Evolutionary conservation across 2,113 vertebrate genomes (phyloP).

Genomic region (Pithys albifrons): DNA sequence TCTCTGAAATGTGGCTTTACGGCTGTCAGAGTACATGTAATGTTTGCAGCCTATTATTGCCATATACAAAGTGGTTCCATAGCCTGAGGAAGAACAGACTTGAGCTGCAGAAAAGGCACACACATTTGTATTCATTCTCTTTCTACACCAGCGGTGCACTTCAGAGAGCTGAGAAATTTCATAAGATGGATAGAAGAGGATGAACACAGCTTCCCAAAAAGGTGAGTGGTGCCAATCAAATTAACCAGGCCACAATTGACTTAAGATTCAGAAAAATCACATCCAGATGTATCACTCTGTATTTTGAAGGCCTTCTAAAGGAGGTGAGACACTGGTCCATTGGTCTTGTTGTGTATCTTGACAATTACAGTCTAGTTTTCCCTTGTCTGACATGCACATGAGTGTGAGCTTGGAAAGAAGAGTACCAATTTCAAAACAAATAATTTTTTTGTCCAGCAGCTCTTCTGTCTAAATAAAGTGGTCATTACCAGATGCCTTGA

Average conservation of each 20-base stretch:
- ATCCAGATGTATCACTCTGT: neutral
- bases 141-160: neutral
- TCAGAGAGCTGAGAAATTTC: neutral
- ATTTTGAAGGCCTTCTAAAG: neutral
- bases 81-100: slow-evolving; percentile 8
- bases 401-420: neutral
- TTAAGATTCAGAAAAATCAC: neutral
- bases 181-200: neutral
- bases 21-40: slow-evolving; percentile 25
- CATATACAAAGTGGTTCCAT: neutral
- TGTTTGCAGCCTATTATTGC: neutral
- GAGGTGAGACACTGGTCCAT: neutral
- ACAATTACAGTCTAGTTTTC: neutral
- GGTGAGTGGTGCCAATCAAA: neutral
- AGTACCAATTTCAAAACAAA: neutral
- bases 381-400: neutral
- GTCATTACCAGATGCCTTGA: neutral
- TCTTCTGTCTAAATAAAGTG: neutral
- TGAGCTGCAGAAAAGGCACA: neutral
- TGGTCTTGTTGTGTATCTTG: neutral
- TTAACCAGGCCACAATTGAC: neutral
- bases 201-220: neutral
- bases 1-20: slow-evolving; percentile 29
- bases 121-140: neutral
- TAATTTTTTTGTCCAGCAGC: neutral